phyloP scores from a whole-genome alignment of 2,113 vertebrate species.

The Odontophorus gujanensis region DNA sequence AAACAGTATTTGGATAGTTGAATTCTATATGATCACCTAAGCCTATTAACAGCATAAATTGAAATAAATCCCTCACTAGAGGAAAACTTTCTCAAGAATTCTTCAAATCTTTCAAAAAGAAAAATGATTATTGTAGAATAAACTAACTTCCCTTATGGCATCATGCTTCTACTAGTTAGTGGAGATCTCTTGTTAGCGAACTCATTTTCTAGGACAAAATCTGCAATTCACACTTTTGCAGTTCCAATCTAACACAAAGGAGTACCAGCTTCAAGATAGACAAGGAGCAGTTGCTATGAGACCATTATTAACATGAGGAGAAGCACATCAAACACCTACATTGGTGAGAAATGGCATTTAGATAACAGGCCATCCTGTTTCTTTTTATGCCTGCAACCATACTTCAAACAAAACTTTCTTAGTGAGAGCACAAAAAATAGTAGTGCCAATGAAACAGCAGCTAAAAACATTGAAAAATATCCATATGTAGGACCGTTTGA shows the following conservation, averaged over 20 bases:
- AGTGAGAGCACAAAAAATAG: background rate
- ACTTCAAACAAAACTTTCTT: constrained; percentile 45
- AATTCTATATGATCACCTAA: constrained; percentile 16
- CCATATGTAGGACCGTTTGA: background rate
- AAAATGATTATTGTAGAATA: background rate
- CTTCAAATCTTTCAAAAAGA: constrained; percentile 20
- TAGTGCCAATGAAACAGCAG: background rate
- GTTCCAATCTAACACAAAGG: constrained; percentile 1
- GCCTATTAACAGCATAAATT: constrained; percentile 28
- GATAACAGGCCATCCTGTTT: background rate
- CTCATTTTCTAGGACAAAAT: constrained; percentile 23
- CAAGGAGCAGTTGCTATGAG: constrained; percentile 55
- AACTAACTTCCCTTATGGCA: background rate
- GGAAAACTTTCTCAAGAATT: constrained; percentile 17
- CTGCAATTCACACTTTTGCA: background rate
- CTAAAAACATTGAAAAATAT: background rate
- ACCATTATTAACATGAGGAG: constrained; percentile 17
- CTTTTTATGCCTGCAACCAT: background rate
- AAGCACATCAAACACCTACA: constrained; percentile 53
- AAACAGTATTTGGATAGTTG: background rate
- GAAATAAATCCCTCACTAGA: constrained; percentile 9
- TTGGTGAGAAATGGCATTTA: constrained; percentile 44
- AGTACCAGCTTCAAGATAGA: constrained; percentile 6
- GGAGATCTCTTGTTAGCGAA: background rate
- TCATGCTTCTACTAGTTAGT: background rate